These are phyloP conservation scores for Fukomys damarensis DNA, from an alignment of 2,113 vertebrate species.

Conservation along the genomic window DNA sequence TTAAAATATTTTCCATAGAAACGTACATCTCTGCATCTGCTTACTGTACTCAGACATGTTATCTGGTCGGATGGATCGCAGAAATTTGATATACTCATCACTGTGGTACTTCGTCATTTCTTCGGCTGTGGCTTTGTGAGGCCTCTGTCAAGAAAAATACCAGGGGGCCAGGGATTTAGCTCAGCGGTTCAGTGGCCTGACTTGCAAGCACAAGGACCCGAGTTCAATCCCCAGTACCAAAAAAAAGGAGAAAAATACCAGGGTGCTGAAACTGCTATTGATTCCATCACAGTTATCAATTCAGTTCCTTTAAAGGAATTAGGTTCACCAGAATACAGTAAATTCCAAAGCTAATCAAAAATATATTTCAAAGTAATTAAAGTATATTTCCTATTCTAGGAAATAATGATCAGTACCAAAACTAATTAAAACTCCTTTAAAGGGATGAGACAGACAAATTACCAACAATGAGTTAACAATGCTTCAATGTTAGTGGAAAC, in stretches of 20 bases:
- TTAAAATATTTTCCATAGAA: slow-evolving; percentile 21
- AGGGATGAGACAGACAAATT: neutral
- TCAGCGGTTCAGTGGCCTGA: too few relatives aligned
- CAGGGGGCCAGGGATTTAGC: too few relatives aligned
- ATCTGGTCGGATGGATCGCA: slow-evolving; percentile 91
- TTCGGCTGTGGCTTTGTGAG: slow-evolving; percentile 92
- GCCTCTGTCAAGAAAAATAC: slow-evolving; percentile 85
- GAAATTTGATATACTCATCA: slow-evolving; percentile 93
- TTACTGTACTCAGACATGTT: slow-evolving; percentile 94
- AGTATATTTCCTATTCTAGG: neutral
- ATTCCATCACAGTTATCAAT: slow-evolving; percentile 8
- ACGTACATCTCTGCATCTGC: slow-evolving; percentile 93
- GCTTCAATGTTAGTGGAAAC: neutral
- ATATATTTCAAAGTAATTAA: slow-evolving; percentile 4
- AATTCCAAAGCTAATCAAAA: slow-evolving; percentile 33
- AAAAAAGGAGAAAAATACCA: slow-evolving; percentile 75
- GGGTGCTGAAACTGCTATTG: neutral
- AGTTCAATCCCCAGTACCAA: too few relatives aligned
- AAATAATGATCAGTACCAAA: neutral
- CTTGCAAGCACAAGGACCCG: too few relatives aligned
- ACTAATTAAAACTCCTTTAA: neutral
- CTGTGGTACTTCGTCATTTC: slow-evolving; percentile 94
- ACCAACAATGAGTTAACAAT: neutral
- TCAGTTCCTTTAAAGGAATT: neutral
- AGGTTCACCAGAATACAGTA: neutral